Conservation (phyloP, 2,888 invertebrate genomes). For the Dryobotodes eremita region DNA sequence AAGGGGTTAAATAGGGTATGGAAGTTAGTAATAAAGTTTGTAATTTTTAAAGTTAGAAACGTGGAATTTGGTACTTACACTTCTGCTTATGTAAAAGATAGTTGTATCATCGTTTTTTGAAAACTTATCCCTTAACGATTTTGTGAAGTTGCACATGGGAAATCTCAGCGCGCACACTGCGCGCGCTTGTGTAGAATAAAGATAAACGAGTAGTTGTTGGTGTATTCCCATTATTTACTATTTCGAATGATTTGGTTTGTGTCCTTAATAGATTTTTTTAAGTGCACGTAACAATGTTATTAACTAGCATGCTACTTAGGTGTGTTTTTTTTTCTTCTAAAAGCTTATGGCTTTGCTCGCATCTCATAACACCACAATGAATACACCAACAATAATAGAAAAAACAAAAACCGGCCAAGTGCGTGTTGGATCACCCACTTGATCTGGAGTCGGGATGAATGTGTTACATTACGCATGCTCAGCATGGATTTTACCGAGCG, state of each 20-base stretch:
- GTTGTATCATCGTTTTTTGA: neutral
- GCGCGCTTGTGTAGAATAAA: neutral
- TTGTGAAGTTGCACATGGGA: neutral
- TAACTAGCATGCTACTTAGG: constrained; percentile 48
- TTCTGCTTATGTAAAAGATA: neutral
- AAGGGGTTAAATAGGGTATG: neutral
- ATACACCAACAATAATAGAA: constrained; percentile 63
- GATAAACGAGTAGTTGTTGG: constrained; percentile 51
- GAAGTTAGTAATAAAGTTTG: neutral
- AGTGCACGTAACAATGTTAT: constrained; percentile 48
- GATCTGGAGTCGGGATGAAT: neutral
- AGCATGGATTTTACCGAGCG: too few species aligned
- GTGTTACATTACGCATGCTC: neutral
- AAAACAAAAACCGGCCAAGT: neutral
- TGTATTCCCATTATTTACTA: constrained; percentile 58
- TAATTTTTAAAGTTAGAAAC: neutral
- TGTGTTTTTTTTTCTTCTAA: constrained; percentile 5
- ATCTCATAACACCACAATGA: constrained; percentile 30
- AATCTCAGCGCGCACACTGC: neutral
- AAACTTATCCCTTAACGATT: neutral
- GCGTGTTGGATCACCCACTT: neutral
- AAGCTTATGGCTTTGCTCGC: constrained; percentile 40
- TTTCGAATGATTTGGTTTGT: constrained; percentile 28
- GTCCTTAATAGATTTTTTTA: constrained; percentile 7
- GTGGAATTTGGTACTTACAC: neutral